Base-by-base conservation (phyloP, 1,140 invertebrate species). In the Brachionus manjavacas region DNA sequence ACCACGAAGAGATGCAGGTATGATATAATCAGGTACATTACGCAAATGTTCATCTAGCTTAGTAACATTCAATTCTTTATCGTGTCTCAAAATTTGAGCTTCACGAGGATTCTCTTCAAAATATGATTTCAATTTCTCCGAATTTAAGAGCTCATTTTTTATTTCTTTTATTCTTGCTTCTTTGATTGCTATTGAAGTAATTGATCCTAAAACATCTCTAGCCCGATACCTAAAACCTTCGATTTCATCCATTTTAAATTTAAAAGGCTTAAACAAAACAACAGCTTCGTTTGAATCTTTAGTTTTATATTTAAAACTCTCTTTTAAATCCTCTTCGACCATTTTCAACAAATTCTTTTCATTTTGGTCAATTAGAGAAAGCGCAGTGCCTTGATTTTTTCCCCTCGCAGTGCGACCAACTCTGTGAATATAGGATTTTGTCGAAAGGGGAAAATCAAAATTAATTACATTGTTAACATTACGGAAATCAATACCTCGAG, bases 401-500 rank as follows among this genome's bases (percentile, higher is more conserved):
- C 95, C 97, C 85, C 97, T 91, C 0, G 97, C 97, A 4, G 97
- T 98, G 85, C 92, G 92, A 1, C 96, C 97, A 11, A 95, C 96
- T 87, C 97, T 91, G 89, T 99, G 97, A 85, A 99, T 93, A 87
- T 99, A 99, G 0, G 95, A 93, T 85, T 93, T 93, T 0, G 95
- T 92, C 88, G 94, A 93, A 0, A 92, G 87, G 0, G 97, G 97
- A 90, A 98, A 98, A 89, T 99, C 97, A 90, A 99, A 99, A 90
- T 99, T 99, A 46, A 99, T 94, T 0, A 99, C 95, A 91, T 98
- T 98, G 0, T 96, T 93, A 0, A 99, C 96, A 89, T 93, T 95
- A 87, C 98, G 95, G 89, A 99, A 99, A 90, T 99, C 97, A 85
- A 99, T 97, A 25, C 97, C 97, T 84, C 97, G 91, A 25, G 95